Base-by-base conservation (phyloP, 2,113 vertebrate species). In the Chrysochloris asiatica region DNA sequence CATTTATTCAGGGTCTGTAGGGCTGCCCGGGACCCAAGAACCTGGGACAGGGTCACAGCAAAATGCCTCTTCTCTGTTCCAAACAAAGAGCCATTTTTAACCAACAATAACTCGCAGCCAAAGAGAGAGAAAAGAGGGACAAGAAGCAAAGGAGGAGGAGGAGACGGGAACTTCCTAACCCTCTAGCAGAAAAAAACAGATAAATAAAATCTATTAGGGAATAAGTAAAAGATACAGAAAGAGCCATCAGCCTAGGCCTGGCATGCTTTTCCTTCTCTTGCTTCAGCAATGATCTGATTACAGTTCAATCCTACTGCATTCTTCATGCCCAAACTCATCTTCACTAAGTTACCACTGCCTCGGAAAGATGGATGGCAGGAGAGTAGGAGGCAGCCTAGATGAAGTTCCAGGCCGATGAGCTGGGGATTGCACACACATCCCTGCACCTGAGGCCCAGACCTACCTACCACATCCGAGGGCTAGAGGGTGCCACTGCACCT, bases 251-350 rank as follows among this genome's bases (percentile, higher is more conserved):
- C 43, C 93, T n/a, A 33, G 14, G 71, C 91, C 71, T 11, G 52
- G 26, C 63, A 78, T 52, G 48, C 48, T 36, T 76, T 83, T 65
- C 88, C 88, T 52, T 22, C 86, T 81, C 83, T 67, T 84, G 94
- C 92, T 91, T 77, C 94, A 91, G 89, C 93, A 93, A 93, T 63
- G 95, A 96, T 92, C 94, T 95, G 93, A 97, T 97, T 86, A 96
- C 82, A 79, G 90, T 85, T 86, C 93, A 93, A 38, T 93, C 76
- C 89, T 81, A 93, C 33, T 48, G 6, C 91, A 89, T 95, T 78
- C 88, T 84, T 96, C 88, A 92, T 0, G 14, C 2, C 26, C 95
- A 81, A 94, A 95, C 81, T 91, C 96, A 94, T 96, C 95, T 79
- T 95, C 65, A 8, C 45, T 30, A 83, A 92, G 88, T 8, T 88